Conservation (phyloP, 2,888 invertebrate genomes). For the Meandrusa payeni region DNA sequence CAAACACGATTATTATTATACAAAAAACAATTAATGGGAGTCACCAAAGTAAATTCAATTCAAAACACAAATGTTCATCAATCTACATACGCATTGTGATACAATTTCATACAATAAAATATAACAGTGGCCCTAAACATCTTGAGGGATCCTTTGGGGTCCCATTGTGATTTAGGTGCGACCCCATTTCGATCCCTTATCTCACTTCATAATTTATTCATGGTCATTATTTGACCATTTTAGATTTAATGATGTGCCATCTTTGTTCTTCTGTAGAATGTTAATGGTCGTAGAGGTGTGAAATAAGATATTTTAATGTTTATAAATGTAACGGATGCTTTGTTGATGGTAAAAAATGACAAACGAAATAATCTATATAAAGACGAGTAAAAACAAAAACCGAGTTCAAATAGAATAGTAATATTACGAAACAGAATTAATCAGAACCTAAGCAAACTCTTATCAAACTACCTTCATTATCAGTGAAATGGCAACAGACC, state of each 20-base stretch:
- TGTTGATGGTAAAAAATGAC: too few relatives aligned
- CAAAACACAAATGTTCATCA: slow-evolving; percentile 40
- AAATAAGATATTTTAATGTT: slow-evolving; percentile 69
- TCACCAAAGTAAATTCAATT: slow-evolving; percentile 19
- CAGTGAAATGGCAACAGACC: too few relatives aligned
- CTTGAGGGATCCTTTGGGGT: slow-evolving; percentile 58
- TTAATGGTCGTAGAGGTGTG: slow-evolving; percentile 67
- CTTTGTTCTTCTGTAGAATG: slow-evolving; percentile 69
- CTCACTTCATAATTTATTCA: slow-evolving; percentile 74
- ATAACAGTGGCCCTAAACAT: slow-evolving; percentile 54
- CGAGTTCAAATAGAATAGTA: too few relatives aligned
- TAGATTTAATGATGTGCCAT: slow-evolving; percentile 71
- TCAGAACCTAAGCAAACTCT: too few relatives aligned
- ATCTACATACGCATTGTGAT: slow-evolving; percentile 63
- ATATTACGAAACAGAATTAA: too few relatives aligned
- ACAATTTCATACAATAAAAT: slow-evolving; percentile 70
- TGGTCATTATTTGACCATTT: slow-evolving; percentile 81
- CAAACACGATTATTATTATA: too few relatives aligned
- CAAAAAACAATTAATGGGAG: slow-evolving; percentile 18
- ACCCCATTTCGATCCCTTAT: slow-evolving; percentile 56
- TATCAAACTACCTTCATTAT: too few relatives aligned
- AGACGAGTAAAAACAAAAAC: too few relatives aligned
- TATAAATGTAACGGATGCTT: slow-evolving; percentile 53
- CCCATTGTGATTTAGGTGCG: slow-evolving; percentile 54
- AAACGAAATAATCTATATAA: too few relatives aligned